Evolutionary conservation across 2,113 vertebrate genomes (phyloP), one percentile per base, ranked within the genome.

Genomic region (Pelmatolapia mariae): DNA sequence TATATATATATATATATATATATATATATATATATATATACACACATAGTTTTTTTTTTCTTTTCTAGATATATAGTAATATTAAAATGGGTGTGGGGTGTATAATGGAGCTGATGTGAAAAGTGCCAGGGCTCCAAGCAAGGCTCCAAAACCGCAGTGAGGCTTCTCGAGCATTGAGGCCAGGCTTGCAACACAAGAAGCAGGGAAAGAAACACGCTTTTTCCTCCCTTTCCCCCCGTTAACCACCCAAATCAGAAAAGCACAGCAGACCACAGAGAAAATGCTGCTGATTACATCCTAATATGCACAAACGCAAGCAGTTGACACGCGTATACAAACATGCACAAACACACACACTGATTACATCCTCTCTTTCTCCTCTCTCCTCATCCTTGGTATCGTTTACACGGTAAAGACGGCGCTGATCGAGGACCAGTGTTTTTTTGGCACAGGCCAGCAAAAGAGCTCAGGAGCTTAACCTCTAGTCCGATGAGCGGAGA

Each of bases 251-350:
- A 95, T 95, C 94, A 95, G 90, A 66, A 90, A 92, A 89, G 87
- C 90, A 90, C 56, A 88, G 93, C 91, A 45, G 90, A 95, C 94
- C 94, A 90, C 93, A 93, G 90, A 92, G 86, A 91, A 91, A 93
- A 94, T 84, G 91, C 88, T 83, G 90, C 91, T 95, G 94, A 95
- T 96, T 95, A 90, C 94, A 89, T 94, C 93, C 91, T 95, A 94
- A 95, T 94, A 92, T 93, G 92, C 93, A 94, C 90, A 92, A 86
- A 94, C 91, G 89, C 86, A n/a, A 33, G 89, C 82, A 88, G 87
- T 89, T 91, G 85, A 91, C 86, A 26, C 89, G 81, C 86, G 83
- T 79, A 82, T 78, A 89, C 89, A 91, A 63, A 89, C 71, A 81
- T 8, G 22, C 82, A 59, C 81, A 38, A 82, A 73, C 89, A 61